Percentiles rank a stretch among this genome's conserved stretches.
phyloP scores from a whole-genome alignment of 2,888 invertebrate species.

The Macrosoma leucophasiata region DNA sequence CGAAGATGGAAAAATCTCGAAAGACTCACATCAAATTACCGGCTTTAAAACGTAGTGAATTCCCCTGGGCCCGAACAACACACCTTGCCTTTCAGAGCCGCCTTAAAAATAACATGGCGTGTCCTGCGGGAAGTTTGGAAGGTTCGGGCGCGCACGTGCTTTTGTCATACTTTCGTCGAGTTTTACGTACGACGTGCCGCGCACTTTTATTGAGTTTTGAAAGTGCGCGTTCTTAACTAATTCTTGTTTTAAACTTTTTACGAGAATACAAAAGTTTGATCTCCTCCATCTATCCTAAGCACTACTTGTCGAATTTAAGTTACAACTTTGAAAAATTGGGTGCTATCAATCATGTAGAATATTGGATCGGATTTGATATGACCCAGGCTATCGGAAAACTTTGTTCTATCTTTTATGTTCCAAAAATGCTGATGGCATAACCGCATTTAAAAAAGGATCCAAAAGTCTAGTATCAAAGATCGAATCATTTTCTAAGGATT shows the following conservation, averaged over 20 bases:
- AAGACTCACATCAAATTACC: conserved; percentile 74
- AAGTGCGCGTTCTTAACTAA: conserved; percentile 51
- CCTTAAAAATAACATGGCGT: conserved; percentile 62
- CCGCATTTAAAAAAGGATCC: no score
- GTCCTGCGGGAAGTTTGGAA: conserved; percentile 70
- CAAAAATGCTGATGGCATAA: no score
- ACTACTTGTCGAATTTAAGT: conserved; percentile 29
- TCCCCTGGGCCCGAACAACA: conserved; percentile 59
- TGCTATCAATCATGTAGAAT: no score
- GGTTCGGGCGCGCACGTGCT: conserved; percentile 66
- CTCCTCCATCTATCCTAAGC: conserved; percentile 34
- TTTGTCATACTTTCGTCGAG: conserved; percentile 69
- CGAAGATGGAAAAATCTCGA: conserved; percentile 71
- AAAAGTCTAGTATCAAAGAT: no score
- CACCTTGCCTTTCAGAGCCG: conserved; percentile 69
- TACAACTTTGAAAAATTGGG: no score
- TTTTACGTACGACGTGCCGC: conserved; percentile 67
- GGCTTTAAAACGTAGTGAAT: conserved; percentile 69
- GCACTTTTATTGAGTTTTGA: conserved; percentile 64
- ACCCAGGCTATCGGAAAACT: no score
- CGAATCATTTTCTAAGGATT: no score
- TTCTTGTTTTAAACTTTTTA: conserved; percentile 52
- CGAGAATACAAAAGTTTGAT: conserved; percentile 36
- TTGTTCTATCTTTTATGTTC: no score
- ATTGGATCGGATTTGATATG: no score